Conservation (phyloP, 2,888 invertebrate species). For the Xanthia icteritia region DNA sequence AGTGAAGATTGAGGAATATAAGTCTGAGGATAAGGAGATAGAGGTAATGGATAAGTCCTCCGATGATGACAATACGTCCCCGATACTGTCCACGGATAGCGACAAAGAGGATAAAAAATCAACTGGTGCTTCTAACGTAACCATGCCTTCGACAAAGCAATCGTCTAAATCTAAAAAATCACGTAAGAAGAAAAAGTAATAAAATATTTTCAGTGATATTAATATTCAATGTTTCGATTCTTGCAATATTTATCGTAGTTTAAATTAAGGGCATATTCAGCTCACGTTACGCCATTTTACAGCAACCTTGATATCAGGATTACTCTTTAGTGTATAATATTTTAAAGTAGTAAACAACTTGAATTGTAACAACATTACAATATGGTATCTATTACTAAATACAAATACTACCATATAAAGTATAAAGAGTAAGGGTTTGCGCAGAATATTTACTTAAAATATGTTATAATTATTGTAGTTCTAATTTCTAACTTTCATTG, state of each 20-base stretch:
- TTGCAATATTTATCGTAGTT: constrained; percentile 76
- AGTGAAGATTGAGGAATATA: constrained; percentile 84
- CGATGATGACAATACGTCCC: constrained; percentile 90
- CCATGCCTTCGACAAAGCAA: constrained; percentile 83
- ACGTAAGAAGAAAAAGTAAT: constrained; percentile 92
- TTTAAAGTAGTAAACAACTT: constrained; percentile 25
- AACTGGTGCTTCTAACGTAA: constrained; percentile 80
- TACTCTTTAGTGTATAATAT: constrained; percentile 14
- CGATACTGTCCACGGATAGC: constrained; percentile 89
- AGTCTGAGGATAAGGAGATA: constrained; percentile 75
- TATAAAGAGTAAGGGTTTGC: constrained; percentile 8
- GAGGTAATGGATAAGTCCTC: constrained; percentile 89
- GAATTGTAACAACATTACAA: background rate
- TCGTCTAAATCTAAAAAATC: constrained; percentile 89
- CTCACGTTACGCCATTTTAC: constrained; percentile 52
- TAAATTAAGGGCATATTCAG: constrained; percentile 68
- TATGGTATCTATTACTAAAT: background rate
- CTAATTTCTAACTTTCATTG: constrained; percentile 15
- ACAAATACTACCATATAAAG: background rate
- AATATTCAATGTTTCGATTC: constrained; percentile 74
- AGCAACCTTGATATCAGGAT: background rate
- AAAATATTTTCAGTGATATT: constrained; percentile 78
- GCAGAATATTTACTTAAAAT: constrained; percentile 18
- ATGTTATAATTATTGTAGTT: constrained; percentile 28
- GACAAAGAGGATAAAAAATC: constrained; percentile 88